Evolutionary conservation across 2,888 invertebrate species (phyloP), one percentile per base, ranked within the genome.

Genomic region (Artemia sp.): DNA sequence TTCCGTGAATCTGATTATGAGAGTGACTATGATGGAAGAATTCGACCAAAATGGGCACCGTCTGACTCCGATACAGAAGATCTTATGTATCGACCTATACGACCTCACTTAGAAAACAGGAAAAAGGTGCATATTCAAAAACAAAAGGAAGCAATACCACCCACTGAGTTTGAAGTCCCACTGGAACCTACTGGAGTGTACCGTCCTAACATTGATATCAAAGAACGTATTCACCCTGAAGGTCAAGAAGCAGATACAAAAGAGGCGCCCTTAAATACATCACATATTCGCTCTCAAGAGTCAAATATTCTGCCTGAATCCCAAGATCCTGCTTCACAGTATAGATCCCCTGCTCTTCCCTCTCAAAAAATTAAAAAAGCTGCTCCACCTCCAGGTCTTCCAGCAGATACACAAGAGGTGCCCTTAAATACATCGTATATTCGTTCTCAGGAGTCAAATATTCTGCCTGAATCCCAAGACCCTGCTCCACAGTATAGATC

Each of bases 1-100:
- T 84, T 84, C 77, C 80, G 81, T 69, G 85, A 84, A 76, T 86
- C 85, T 75, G 87, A 87, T 76, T 86, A 86, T 75, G 86, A 86
- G 78, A 87, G 86, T 75, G 86, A 87, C 75, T 83, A 85, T 72
- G 86, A 86, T 72, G 82, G 83, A 70, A 81, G 83, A 73, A 84
- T 85, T 75, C 82, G 83, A 70, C 81, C 85, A 2, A 79, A 83
- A 11, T 86, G 86, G 83, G 82, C 64, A 81, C 84, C 70, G 6
- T 38, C 71, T 14, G 52, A 38, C 3, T 67, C 69, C 24, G 68
- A 58, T 51, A 78, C 80, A 4, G 84, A 83, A 69, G 80, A 81
- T 67, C 79, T 79, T 71, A 78, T 80, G 52, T 85, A 83, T 75
- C 83, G 83, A 74, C 82, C 85, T 14, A 84, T 84, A 6, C 81